phyloP scores from a whole-genome alignment of 2,113 vertebrate genomes.

The Perca fluviatilis region DNA sequence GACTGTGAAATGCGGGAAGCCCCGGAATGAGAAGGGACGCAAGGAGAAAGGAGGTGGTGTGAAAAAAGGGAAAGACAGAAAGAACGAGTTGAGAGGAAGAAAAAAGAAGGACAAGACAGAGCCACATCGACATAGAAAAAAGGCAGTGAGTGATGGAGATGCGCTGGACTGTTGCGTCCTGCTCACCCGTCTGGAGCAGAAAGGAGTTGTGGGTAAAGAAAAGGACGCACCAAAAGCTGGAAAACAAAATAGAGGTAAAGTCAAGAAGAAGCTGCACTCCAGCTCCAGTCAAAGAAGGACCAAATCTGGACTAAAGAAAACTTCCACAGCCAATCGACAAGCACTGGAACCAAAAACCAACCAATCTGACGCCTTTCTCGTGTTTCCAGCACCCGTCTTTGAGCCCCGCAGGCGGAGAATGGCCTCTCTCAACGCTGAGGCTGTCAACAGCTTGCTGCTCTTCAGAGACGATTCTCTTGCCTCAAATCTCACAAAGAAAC shows the following conservation, averaged over 20 bases:
- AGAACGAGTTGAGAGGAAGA: conserved; percentile 52
- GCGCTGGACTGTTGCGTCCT: conserved; percentile 90
- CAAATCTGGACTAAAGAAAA: conserved; percentile 70
- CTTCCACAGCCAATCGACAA: conserved; percentile 56
- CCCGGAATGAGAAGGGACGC: conserved; percentile 57
- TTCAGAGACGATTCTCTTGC: conserved; percentile 84
- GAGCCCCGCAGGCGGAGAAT: conserved; percentile 94
- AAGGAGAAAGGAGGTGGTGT: conserved; percentile 50
- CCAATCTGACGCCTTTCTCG: conserved; percentile 70
- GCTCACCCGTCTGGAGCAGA: conserved; percentile 90
- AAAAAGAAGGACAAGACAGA: conserved; percentile 81
- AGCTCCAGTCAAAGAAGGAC: conserved; percentile 56
- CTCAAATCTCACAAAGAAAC: conserved; percentile 76
- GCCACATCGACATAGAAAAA: conserved; percentile 84
- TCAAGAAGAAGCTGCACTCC: conserved; percentile 60
- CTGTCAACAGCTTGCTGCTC: conserved; percentile 94
- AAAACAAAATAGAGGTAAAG: conserved; percentile 55
- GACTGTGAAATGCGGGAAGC: conserved; percentile 63
- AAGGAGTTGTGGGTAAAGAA: conserved; percentile 48
- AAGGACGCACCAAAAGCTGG: conserved; percentile 53
- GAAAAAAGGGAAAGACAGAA: conserved; percentile 50
- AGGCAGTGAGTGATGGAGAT: conserved; percentile 68
- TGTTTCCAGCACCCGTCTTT: conserved; percentile 38
- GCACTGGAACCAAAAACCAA: conserved; percentile 78
- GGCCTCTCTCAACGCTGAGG: conserved; percentile 97